phyloP scores from a whole-genome alignment of 2,113 vertebrate genomes.

The Lycaon pictus region DNA sequence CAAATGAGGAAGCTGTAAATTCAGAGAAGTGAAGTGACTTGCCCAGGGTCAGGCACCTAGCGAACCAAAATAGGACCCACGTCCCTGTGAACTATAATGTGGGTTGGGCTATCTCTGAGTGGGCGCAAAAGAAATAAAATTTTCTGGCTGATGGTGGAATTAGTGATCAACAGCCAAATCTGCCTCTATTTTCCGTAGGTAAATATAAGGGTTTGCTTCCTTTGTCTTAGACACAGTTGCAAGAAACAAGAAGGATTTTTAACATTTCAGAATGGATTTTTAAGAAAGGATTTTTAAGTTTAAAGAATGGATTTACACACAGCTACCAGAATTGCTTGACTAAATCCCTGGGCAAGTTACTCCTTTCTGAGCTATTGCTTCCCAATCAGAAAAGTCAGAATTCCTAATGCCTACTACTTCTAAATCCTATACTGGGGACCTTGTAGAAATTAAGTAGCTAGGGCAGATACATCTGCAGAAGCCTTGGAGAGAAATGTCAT shows the following conservation, averaged over 20 bases:
- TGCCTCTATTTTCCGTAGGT: not conserved
- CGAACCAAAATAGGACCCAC: not conserved
- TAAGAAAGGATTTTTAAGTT: conserved; percentile 1
- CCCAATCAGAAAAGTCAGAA: conserved; percentile 16
- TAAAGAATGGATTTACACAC: conserved; percentile 19
- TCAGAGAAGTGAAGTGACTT: not conserved
- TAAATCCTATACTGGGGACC: not conserved
- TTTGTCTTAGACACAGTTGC: not conserved
- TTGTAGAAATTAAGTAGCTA: conserved; percentile 9
- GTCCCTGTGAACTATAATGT: not conserved
- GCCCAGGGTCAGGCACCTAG: not conserved
- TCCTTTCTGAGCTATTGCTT: conserved; percentile 17
- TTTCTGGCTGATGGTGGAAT: not conserved
- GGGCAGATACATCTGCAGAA: conserved; percentile 13
- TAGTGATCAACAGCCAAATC: not conserved
- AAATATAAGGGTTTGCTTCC: not conserved
- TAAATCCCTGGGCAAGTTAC: not conserved
- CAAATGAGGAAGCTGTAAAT: not conserved
- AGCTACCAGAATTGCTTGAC: conserved; percentile 1
- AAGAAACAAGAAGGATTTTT: not conserved
- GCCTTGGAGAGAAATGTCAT: conserved; percentile 49
- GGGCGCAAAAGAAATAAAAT: not conserved
- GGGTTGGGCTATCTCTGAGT: not conserved
- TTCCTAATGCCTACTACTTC: not conserved
- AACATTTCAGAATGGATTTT: conserved; percentile 6